A percentile compares a stretch with the other conserved stretches of the same genome.
Evolutionary conservation across 2,113 vertebrate genomes (phyloP).

Genomic region (Theropithecus gelada): DNA sequence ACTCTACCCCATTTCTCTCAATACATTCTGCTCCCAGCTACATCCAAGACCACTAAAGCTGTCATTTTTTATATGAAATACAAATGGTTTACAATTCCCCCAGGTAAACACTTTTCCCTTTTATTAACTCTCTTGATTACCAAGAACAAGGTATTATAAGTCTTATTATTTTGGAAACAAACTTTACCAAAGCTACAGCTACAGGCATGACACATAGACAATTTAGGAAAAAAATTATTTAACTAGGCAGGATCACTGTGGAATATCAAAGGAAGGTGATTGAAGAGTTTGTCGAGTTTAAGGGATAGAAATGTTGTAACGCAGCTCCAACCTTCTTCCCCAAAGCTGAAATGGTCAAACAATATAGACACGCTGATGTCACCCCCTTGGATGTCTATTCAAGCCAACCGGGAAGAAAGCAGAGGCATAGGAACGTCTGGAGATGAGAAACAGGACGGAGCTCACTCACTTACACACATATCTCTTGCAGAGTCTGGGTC

Average conservation of each 20-base stretch:
- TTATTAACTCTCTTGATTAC: not conserved
- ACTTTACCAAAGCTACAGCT: not conserved
- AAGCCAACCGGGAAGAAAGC: not conserved
- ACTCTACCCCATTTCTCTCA: not conserved
- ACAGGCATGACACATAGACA: too few relatives aligned
- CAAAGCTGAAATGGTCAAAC: not conserved
- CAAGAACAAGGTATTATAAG: not conserved
- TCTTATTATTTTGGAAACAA: not conserved
- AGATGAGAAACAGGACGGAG: too few relatives aligned
- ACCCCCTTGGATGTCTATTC: fast-evolving
- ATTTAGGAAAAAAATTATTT: not conserved
- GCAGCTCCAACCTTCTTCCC: not conserved
- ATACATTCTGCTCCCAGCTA: not conserved
- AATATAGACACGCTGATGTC: not conserved
- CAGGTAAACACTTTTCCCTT: not conserved
- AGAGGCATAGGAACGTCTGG: fast-evolving
- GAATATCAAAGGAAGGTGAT: not conserved
- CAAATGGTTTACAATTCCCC: not conserved
- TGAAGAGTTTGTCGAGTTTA: not conserved
- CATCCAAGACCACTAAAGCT: not conserved
- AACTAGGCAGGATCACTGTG: not conserved
- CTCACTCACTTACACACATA: fast-evolving
- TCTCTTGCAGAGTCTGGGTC: not conserved
- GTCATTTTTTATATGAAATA: not conserved
- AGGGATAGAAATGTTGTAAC: not conserved